These are phyloP conservation scores for Chamaedrilus cognettii DNA, from an alignment of 2,888 invertebrate genomes.

Conservation along the genomic window DNA sequence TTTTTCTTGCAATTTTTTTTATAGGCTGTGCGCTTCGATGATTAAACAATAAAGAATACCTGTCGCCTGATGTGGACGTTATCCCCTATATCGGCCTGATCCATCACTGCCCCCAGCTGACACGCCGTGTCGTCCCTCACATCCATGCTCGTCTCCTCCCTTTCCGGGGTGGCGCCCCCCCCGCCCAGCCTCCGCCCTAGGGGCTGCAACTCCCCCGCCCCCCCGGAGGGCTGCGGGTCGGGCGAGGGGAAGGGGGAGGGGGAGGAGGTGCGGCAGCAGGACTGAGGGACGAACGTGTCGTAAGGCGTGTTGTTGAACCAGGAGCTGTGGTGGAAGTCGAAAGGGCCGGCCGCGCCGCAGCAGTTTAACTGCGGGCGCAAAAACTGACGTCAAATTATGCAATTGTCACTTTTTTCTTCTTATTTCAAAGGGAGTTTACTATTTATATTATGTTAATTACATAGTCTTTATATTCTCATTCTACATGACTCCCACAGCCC, in stretches of 20 bases:
- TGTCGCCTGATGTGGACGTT: neutral
- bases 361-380: conserved; percentile 19
- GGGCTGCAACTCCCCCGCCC: neutral
- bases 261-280: conserved; percentile 6
- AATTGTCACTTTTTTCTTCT: no score
- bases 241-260: neutral
- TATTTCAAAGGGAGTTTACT: no score
- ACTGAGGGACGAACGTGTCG: conserved; percentile 8
- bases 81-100: neutral
- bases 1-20: no score
- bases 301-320: conserved; percentile 7
- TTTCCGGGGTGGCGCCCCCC: no score
- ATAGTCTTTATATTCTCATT: no score
- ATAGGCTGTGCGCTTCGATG: no score
- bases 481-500: no score
- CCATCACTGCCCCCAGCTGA: neutral
- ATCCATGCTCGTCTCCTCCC: no score
- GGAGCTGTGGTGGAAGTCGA: conserved; percentile 5
- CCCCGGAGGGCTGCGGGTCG: neutral
- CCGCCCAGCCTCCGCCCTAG: no score
- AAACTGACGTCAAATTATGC: no score
- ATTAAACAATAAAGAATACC: no score
- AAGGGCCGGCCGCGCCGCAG: conserved; percentile 9
- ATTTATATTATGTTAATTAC: no score
- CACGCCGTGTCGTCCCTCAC: neutral